phyloP scores from a whole-genome alignment of 2,113 vertebrate genomes.

The Eulemur rufifrons region DNA sequence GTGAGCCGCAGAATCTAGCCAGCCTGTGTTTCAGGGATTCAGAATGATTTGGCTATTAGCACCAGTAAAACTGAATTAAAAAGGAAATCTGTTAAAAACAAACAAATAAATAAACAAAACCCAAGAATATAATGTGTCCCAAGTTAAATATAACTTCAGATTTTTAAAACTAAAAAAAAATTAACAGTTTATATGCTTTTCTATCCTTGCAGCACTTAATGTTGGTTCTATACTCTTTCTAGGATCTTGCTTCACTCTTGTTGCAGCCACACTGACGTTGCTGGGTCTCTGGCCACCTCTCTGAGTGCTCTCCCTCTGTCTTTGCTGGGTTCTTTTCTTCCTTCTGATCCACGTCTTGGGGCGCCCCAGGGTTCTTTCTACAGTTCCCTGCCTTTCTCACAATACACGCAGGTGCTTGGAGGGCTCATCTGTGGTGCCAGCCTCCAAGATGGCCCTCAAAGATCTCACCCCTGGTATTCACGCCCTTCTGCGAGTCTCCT shows the following conservation, averaged over 20 bases:
- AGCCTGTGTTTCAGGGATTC: background rate
- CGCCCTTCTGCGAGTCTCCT: background rate
- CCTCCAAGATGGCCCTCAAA: background rate
- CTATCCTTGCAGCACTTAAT: background rate
- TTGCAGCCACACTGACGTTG: no score
- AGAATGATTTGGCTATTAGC: background rate
- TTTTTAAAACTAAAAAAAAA: background rate
- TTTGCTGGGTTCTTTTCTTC: background rate
- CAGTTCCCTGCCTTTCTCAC: background rate
- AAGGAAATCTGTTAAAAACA: conserved; percentile 17
- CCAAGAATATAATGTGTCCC: background rate
- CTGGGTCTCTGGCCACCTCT: background rate
- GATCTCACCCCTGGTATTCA: background rate
- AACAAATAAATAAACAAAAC: background rate
- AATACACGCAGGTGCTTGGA: no score
- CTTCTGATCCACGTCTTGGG: background rate
- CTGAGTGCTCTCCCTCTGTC: background rate
- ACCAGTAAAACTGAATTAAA: background rate
- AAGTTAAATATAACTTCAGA: background rate
- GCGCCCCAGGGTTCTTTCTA: background rate
- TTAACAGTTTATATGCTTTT: background rate
- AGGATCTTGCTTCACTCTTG: background rate
- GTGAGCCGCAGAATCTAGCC: background rate
- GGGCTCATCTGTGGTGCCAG: background rate
- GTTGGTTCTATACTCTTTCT: background rate